Evolutionary conservation across 1,140 invertebrate genomes (phyloP), one percentile per base, ranked within the genome.

Genomic region (Hirudo medicinalis): DNA sequence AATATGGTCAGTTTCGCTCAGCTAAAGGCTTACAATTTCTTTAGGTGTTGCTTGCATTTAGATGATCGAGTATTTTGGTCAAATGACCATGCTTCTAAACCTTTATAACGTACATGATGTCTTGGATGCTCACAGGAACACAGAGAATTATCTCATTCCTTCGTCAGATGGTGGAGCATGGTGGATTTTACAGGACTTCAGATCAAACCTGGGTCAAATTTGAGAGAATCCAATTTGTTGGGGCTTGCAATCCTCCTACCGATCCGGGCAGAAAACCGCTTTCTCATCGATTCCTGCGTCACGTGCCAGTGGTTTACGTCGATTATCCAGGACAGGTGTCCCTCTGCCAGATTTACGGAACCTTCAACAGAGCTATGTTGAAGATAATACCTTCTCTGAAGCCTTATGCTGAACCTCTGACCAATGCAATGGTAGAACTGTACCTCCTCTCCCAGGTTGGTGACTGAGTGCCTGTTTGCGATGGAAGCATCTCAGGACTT

Each of bases 251-350:
- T 86, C 97, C 97, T 54, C 96, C 96, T 0, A 99, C 97, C 29
- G 97, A 99, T 87, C 96, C 96, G 0, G 97, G 97, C 5, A 87
- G 97, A 74, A 98, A 99, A 82, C 95, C 96, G 20, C 85, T 99
- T 0, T 94, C 93, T 66, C 92, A 97, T 83, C 86, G 95, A 79
- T 71, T 66, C 55, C 77, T 99, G 75, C 86, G 87, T 27, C 95
- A 99, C 79, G 95, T 99, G 17, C 96, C 97, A 8, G 91, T 99
- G 49, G 94, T 99, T 74, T 99, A 99, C 81, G 97, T 99, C 29
- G 97, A 99, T 84, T 99, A 99, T 82, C 97, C 97, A 9, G 96
- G 95, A 73, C 92, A 97, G 82, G 92, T 90, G 0, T 98, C 95
- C 4, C 85, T 98, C 0, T 80, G 78, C 54, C 83, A 99, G 84